Conservation (phyloP, 2,113 vertebrate species). For the Rynchops niger region DNA sequence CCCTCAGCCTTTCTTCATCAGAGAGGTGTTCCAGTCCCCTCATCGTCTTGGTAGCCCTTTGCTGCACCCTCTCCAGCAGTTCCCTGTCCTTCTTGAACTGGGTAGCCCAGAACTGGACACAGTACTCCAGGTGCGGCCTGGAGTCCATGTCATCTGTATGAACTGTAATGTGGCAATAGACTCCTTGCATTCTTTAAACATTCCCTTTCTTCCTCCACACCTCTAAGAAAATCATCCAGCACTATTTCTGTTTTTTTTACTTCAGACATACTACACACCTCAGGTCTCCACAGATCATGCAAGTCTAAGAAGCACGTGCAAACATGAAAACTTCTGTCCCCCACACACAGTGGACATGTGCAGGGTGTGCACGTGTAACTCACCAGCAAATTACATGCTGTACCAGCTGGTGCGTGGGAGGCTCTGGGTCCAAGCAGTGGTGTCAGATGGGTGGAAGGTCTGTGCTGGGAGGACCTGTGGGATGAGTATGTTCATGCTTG, state of each 20-base stretch:
- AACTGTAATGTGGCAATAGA: not conserved
- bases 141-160: not conserved
- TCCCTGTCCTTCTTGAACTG: too few species aligned
- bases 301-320: not conserved
- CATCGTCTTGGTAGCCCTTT: too few species aligned
- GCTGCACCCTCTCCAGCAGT: too few species aligned
- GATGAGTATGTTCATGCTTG: accelerated
- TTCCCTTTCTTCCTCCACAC: not conserved
- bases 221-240: not conserved
- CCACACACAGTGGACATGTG: accelerated
- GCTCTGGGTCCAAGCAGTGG: not conserved
- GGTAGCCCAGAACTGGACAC: too few species aligned
- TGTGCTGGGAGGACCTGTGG: not conserved
- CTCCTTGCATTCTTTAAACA: not conserved
- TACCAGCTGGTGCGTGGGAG: not conserved
- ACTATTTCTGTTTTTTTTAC: not conserved
- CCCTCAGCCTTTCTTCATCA: too few species aligned
- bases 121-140: too few species aligned
- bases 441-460: not conserved
- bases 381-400: not conserved
- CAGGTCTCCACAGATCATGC: not conserved
- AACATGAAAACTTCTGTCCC: not conserved
- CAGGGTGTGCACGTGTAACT: not conserved
- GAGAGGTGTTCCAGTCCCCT: too few species aligned
- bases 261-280: not conserved